Base-by-base conservation (phyloP, 2,113 vertebrate species). In the Oreochromis spilurus region DNA sequence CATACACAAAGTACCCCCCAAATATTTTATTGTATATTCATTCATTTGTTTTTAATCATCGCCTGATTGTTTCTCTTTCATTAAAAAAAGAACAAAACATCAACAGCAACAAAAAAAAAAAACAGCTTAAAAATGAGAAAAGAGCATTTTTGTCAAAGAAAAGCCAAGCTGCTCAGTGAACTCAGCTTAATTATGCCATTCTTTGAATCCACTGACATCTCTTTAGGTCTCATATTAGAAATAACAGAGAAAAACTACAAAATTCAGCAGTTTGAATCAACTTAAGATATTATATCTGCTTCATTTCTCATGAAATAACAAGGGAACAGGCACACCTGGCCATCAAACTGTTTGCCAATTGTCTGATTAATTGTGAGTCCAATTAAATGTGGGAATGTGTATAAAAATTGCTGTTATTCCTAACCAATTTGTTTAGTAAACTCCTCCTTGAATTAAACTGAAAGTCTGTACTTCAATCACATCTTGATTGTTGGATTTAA, bases 161-260 rank as follows among this genome's bases (percentile, higher is more conserved):
- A 0, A 38, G 36, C n/a, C 0, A 2, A 67, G 19, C 2, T 40
- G 0, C 11, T 67, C 36, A 1, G 36, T 4, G 36, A 12, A 24
- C 13, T 40, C 65, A 72, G 38, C 21, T 4, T 16, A 70, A 70
- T 26, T 16, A 43, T 70, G 65, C 0, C 0, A 3, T 24, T 43
- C 65, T 48, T 48, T 3, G 6, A 48, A 48, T 48, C 5, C 13
- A 17, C 16, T 13, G n/a, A 24, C 7, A 43, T 16, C 38, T 2
- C 2, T 19, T 7, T 50, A 17, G 45, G 7, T 3, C 45, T 17
- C 48, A 17, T 19, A 4, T 8, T 50, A 7, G 4, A 19, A 52
- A 17, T 6, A 7, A 16, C 14, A 8, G 48, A 17, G 45, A 50
- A 17, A 17, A 48, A 9, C 48, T 19, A 50, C 48, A 16, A 43